Percentiles rank a stretch among this genome's conserved stretches.
Evolutionary conservation across 2,797 vertebrate genomes (phyloP).

Genomic region (Sarcoramphus papa): DNA sequence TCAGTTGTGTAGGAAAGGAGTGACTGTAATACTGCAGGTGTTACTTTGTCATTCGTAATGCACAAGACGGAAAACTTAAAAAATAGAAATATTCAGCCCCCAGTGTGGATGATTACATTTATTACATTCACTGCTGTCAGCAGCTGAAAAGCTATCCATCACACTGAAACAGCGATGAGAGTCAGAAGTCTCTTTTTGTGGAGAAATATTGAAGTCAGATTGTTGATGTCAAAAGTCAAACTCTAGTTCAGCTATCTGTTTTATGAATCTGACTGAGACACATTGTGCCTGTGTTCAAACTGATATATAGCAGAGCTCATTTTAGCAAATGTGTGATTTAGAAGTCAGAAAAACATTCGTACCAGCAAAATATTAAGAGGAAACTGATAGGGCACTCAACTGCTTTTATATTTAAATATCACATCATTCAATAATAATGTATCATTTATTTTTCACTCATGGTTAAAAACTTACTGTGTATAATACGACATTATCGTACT

Average conservation of each 20-base stretch:
- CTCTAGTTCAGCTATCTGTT: constrained; percentile 79
- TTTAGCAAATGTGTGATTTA: constrained; percentile 80
- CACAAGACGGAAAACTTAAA: constrained; percentile 65
- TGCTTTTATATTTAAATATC: constrained; percentile 73
- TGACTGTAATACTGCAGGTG: constrained; percentile 68
- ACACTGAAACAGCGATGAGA: constrained; percentile 67
- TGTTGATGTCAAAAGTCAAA: constrained; percentile 83
- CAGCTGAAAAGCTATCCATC: constrained; percentile 78
- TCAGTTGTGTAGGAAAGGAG: constrained; percentile 56
- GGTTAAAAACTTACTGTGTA: constrained; percentile 39
- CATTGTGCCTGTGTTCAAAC: constrained; percentile 77
- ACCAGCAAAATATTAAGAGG: constrained; percentile 71
- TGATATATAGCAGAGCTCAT: constrained; percentile 79
- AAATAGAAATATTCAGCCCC: constrained; percentile 65
- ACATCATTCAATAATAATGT: constrained; percentile 70
- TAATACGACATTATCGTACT: not conserved
- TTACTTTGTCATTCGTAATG: constrained; percentile 72
- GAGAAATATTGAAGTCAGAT: constrained; percentile 83
- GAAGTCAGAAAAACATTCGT: constrained; percentile 78
- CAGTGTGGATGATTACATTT: constrained; percentile 72
- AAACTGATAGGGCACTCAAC: constrained; percentile 75
- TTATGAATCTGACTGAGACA: constrained; percentile 81
- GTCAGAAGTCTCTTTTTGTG: constrained; percentile 74
- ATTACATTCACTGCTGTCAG: constrained; percentile 74
- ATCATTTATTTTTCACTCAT: constrained; percentile 53